Evolutionary conservation across 2,888 invertebrate genomes (phyloP), one percentile per base, ranked within the genome.

Genomic region (Beris morrisii): DNA sequence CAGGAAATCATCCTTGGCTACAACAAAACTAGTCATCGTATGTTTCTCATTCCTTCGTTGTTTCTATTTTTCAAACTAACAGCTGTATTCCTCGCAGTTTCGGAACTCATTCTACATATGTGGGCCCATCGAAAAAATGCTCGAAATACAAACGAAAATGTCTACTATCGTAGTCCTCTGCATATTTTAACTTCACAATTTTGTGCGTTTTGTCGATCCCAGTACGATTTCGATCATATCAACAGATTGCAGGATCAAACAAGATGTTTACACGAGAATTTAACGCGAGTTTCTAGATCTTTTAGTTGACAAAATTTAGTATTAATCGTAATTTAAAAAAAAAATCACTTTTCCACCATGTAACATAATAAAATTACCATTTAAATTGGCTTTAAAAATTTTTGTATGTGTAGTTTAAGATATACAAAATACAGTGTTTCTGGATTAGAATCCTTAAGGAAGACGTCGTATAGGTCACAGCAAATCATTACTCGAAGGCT

Each of bases 131-230:
- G 84, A 70, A 88, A 87, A 73, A 90, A 89, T 74, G 86, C 85
- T 71, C 77, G 78, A 54, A 78, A 88, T 44, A 83, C 82, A 72
- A 82, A 87, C 71, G 78, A 83, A 11, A 81, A 82, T 59, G 76
- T 87, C 45, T 88, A 86, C 72, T 90, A 87, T 73, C 85, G 86
- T 53, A 90, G 89, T 72, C 90, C 90, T 0, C 83, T 90, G 70
- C 88, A 90, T 75, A 79, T 86, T 3, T 81, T 89, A 6, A 84
- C 87, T 0, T 86, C 88, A 22, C 86, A 86, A 69, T 89, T 88
- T 75, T 91, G 90, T 76, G 87, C 85, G 4, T 79, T 84, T 30
- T 90, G 90, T 71, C 84, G 86, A 65, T 86, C 86, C 64, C 85
- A 86, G 72, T 83, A 82, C 43, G 84, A 85, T 72, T 85, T 86